Evolutionary conservation across 2,888 invertebrate genomes (phyloP).

Genomic region (Augiades crinisus): DNA sequence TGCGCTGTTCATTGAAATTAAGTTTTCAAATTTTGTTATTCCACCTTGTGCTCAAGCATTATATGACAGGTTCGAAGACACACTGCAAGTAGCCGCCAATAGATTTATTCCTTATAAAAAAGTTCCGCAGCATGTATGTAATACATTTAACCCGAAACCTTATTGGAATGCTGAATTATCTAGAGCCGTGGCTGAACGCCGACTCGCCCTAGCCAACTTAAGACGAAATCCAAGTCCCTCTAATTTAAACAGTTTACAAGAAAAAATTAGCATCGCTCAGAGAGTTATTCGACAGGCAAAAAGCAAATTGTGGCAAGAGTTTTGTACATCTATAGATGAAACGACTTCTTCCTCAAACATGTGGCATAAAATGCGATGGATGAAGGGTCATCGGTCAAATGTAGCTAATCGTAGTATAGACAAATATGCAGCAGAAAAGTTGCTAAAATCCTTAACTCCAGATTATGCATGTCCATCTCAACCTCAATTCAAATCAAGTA

Average conservation of each 20-base stretch:
- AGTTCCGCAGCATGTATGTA: conserved; percentile 4
- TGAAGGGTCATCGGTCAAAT: conserved; percentile 22
- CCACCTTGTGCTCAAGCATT: not conserved
- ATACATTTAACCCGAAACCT: conserved; percentile 32
- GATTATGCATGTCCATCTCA: conserved; percentile 23
- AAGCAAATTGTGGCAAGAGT: conserved; percentile 28
- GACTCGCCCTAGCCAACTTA: conserved; percentile 33
- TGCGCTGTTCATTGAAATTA: not conserved
- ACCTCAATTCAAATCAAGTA: conserved; percentile 15
- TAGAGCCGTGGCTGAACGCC: conserved; percentile 32
- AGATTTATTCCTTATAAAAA: conserved; percentile 20
- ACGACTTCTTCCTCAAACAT: conserved; percentile 25
- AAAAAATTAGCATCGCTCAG: conserved; percentile 20
- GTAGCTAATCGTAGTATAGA: not conserved
- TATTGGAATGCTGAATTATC: conserved; percentile 37
- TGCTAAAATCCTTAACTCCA: conserved; percentile 25
- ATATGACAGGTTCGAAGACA: conserved; percentile 2
- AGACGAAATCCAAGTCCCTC: conserved; percentile 33
- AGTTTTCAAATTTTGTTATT: not conserved
- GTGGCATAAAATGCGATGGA: conserved; percentile 32
- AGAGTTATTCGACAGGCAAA: conserved; percentile 25
- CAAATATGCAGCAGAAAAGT: conserved; percentile 14
- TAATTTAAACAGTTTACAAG: conserved; percentile 26
- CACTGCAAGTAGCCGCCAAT: conserved; percentile 19
- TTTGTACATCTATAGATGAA: conserved; percentile 26